Base-by-base conservation (phyloP, 2,113 vertebrate species). In the Leptobrachium leishanense region DNA sequence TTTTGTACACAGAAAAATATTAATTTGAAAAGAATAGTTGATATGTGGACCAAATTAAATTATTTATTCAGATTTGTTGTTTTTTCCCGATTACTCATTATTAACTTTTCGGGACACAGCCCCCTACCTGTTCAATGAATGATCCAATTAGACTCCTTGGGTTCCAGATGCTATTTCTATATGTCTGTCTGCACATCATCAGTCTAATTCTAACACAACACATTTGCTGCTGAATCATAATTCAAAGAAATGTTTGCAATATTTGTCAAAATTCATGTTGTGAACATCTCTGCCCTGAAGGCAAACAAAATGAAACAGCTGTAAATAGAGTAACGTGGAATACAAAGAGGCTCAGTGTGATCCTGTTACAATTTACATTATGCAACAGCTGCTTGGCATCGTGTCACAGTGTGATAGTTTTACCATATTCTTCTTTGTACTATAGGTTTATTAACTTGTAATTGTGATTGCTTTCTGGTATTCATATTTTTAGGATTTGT, bases 341-440 rank as follows among this genome's bases (percentile, higher is more conserved):
- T 74, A 83, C 77, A 75, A 80, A 63, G 80, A 85, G 62, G 55
- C 0, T 69, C 41, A 46, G 57, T 41, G 8, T 83, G 81, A 74
- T 82, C 81, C 68, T 87, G 66, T 75, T 84, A 69, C 66, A 72
- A 78, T 80, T 81, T 67, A 68, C 79, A 86, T 79, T n/a, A 70
- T 81, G 69, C 54, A 84, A 80, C 77, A 87, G 77, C 68, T 87
- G 76, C 80, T 84, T 75, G 76, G 83, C 75, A 54, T 43, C 64
- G 72, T 75, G 84, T 83, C 57, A 72, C 42, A 65, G 40, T 13
- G 43, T 12, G 74, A 50, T 75, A 74, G 53, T 10, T 77, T 59
- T 82, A 68, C 63, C 82, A 82, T 74, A 44, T 2, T 6, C 4
- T 41, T 76, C n/a, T 80, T 76, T 81, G 43, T 86, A 86, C 76